A percentile compares a stretch with the other conserved stretches of the same genome.
Evolutionary conservation across 2,888 invertebrate species (phyloP).

Genomic region (Oligia strigilis): DNA sequence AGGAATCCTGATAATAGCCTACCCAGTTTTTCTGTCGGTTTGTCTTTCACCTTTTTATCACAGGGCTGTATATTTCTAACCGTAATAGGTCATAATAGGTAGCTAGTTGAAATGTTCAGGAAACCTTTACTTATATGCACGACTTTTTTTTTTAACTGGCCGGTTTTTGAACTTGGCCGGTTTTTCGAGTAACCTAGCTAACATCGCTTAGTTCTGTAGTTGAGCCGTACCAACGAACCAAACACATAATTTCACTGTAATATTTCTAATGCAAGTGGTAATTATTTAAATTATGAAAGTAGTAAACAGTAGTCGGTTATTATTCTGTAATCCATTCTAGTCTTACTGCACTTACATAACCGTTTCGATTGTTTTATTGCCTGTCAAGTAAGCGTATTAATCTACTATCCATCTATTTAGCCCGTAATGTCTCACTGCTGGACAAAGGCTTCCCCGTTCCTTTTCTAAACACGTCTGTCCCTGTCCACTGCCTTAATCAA

Average conservation of each 20-base stretch:
- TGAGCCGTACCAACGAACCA: not conserved
- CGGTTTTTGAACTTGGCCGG: not conserved
- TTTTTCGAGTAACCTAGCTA: not conserved
- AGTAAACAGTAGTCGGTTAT: not conserved
- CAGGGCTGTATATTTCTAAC: not conserved
- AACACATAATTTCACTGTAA: conserved; percentile 1
- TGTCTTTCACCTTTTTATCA: not conserved
- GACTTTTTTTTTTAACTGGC: too few species aligned
- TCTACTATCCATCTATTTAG: not conserved
- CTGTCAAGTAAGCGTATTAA: not conserved
- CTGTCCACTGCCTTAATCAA: too few species aligned
- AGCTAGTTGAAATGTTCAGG: not conserved
- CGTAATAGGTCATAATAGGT: not conserved
- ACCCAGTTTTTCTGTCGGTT: not conserved
- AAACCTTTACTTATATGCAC: not conserved
- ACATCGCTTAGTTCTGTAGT: not conserved
- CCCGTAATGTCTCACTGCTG: not conserved
- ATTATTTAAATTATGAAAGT: conserved; percentile 26
- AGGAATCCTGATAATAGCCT: not conserved
- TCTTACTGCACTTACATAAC: conserved; percentile 19
- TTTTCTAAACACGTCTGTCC: not conserved
- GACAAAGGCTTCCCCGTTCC: not conserved
- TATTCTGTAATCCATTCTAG: conserved; percentile 17
- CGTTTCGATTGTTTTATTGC: not conserved
- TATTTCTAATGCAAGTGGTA: conserved; percentile 17